Evolutionary conservation across 2,888 invertebrate species (phyloP), one percentile per base, ranked within the genome.

Genomic region (Chymomyza fuscimana): DNA sequence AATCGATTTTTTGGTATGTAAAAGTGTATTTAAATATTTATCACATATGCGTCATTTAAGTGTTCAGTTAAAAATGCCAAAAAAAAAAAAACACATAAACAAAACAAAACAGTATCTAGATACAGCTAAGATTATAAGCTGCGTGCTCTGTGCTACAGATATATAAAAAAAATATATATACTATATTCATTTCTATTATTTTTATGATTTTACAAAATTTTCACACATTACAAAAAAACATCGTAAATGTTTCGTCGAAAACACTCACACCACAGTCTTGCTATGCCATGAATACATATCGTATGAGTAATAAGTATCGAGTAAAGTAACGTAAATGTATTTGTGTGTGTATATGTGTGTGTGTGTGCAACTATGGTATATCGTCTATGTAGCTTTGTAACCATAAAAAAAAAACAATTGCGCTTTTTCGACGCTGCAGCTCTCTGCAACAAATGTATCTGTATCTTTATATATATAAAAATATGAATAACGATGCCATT

Each of bases 1-100:
- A 72, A 83, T 83, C 83, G 83, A 81, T 83, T 87, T 77, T 88
- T 87, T 81, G 83, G 83, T 83, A 83, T 81, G 83, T 83, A 83
- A 80, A 77, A 56, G 54, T 70, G 71, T 64, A 22, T 63, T 63
- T 46, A 61, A 60, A 36, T n/a, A 60, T 9, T 6, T 54, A 54
- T 15, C 62, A 66, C 71, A 78, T 69, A 65, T 62, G 52, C 67
- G 50, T 60, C 63, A 61, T 76, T 74, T 72, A 67, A 74, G 87
- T 86, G 83, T 85, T 87, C 83, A 86, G 88, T 86, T 87, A 87
- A 87, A 72, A 63, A 63, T 52, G 59, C 70, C 69, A 63, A 70
- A 65, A 72, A 62, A 58, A 60, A 50, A 58, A 50, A n/a, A 10
- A 19, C 25, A 22, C 4, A 36, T 29, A 50, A 52, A n/a, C 19